phyloP scores from a whole-genome alignment of 2,888 invertebrate species.

The Chalcosyrphus nemorum region DNA sequence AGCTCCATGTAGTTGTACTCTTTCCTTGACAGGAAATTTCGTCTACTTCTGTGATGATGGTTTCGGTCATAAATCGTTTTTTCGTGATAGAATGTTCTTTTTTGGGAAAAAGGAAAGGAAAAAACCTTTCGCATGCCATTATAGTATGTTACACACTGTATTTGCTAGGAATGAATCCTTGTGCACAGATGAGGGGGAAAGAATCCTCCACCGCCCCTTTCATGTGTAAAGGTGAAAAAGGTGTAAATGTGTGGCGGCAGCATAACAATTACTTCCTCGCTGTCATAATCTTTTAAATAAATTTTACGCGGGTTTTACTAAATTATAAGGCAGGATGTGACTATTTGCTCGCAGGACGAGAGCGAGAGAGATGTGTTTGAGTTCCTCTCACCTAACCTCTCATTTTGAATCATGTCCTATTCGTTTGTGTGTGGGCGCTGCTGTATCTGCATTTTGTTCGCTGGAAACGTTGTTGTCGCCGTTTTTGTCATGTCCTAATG shows the following conservation, averaged over 20 bases:
- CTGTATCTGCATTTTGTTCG: background rate
- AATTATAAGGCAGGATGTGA: conserved; percentile 36
- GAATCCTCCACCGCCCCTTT: too few species aligned
- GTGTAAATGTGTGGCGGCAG: conserved; percentile 30
- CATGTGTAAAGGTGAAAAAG: background rate
- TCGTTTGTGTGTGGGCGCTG: background rate
- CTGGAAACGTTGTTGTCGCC: background rate
- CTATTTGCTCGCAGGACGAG: conserved; percentile 17
- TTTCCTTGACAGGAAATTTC: conserved; percentile 17
- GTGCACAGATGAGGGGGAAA: background rate
- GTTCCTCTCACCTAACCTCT: conserved; percentile 26
- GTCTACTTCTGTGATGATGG: conserved; percentile 19
- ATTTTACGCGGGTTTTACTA: conserved; percentile 33
- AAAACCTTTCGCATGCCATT: conserved; percentile 8
- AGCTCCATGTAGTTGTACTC: background rate
- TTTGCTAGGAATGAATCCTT: background rate
- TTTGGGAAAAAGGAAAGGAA: background rate
- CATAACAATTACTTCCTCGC: conserved; percentile 28
- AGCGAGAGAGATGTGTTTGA: too few species aligned
- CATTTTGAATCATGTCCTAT: conserved; percentile 6
- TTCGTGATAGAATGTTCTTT: background rate
- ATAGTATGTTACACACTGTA: conserved; percentile 21
- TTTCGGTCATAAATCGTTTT: conserved; percentile 42
- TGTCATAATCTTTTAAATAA: conserved; percentile 47
- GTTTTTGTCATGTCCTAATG: conserved; percentile 13